Evolutionary conservation across 2,797 vertebrate genomes (phyloP).

Genomic region (Mormyrus proboscirostris): DNA sequence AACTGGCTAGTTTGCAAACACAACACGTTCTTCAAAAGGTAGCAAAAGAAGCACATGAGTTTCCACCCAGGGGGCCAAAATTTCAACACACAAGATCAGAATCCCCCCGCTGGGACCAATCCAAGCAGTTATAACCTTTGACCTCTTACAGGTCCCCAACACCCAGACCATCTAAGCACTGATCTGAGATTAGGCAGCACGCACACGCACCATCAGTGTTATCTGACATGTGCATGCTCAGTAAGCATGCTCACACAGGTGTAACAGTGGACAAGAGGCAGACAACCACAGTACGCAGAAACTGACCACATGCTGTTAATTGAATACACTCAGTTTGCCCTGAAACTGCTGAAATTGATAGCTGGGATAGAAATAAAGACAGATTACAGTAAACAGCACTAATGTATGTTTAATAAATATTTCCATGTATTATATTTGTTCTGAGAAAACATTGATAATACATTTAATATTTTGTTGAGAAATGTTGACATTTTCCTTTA

Average conservation of each 20-base stretch:
- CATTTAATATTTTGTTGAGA: neutral
- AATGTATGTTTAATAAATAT: neutral
- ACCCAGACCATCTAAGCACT: neutral
- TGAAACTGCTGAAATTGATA: neutral
- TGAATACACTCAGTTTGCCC: slow-evolving; percentile 48
- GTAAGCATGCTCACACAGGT: neutral
- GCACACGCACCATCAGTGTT: neutral
- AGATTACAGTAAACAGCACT: neutral
- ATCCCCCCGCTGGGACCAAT: neutral
- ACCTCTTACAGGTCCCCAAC: neutral
- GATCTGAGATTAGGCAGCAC: neutral
- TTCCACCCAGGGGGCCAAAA: neutral
- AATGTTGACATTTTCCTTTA: neutral
- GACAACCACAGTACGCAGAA: slow-evolving; percentile 18
- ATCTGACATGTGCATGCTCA: neutral
- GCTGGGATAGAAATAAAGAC: neutral
- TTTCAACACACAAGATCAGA: neutral
- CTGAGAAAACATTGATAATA: neutral
- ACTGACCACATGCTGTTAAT: slow-evolving; percentile 49
- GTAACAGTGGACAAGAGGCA: neutral
- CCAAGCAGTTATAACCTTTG: neutral
- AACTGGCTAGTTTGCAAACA: neutral
- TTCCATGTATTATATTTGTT: neutral
- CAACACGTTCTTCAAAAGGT: neutral
- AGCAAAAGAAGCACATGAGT: neutral